Percentiles rank a stretch among this genome's conserved stretches.
Conservation (phyloP, 92 coral and sea anemone species). For the Porites cylindrica region DNA sequence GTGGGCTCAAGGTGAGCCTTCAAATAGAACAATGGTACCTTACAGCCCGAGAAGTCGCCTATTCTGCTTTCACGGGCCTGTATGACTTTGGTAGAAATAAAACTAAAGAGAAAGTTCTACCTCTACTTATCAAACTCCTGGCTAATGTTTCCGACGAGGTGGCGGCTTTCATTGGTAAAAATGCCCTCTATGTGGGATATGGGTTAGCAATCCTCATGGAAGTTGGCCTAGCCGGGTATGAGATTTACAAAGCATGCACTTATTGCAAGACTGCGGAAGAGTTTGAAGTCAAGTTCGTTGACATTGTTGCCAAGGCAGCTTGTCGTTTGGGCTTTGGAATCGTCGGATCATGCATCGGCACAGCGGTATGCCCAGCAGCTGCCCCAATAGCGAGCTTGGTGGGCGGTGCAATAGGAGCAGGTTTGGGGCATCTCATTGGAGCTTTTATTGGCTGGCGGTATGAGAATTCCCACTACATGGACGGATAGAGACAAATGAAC, state of each 20-base stretch:
- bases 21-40: neutral
- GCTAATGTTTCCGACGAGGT: neutral
- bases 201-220: neutral
- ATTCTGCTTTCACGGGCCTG: neutral
- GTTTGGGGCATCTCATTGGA: neutral
- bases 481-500: neutral
- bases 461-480: neutral
- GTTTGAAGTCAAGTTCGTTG: neutral
- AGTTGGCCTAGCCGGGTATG: neutral
- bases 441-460: neutral
- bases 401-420: neutral
- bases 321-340: neutral
- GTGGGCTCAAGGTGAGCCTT: neutral
- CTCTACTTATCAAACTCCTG: neutral
- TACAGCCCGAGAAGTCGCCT: neutral
- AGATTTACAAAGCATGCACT: neutral
- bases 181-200: neutral
- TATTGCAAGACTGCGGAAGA: neutral
- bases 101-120: neutral
- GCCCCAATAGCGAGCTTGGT: neutral
- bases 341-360: neutral
- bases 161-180: neutral
- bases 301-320: neutral
- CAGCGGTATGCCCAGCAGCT: neutral
- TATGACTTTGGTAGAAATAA: neutral